Base-by-base conservation (phyloP, 2,888 invertebrate genomes). In the Dasypolia templi region DNA sequence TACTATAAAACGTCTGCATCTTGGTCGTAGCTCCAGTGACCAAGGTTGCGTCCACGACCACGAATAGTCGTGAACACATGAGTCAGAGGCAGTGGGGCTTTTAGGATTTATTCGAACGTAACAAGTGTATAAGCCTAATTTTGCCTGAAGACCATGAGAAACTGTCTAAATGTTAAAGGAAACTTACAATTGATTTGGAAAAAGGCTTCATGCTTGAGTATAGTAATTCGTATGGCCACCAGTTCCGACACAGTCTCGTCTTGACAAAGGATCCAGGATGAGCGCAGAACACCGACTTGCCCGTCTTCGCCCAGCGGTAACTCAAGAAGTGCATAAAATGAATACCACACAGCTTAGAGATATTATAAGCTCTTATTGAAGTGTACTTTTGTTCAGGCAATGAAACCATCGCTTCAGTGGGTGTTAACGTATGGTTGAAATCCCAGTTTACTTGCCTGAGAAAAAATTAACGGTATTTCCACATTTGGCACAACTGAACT, bases 211-310 rank as follows among this genome's bases (percentile, higher is more conserved):
- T 98, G 0, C 98, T 59, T 9, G 97, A 97, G 91, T 98, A 99
- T 0, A 99, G 91, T 1, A 98, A 85, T 83, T 98, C 97, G 89
- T 98, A 98, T 6, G 98, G 90, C 98, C 99, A 99, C 97, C 98
- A 99, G 93, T 99, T 97, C 39, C 98, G 96, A 39, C 97, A 96
- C 53, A 99, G 76, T 68, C 97, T 95, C 0, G 99, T 97, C 76
- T 97, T 98, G 14, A 99, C 98, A 97, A 99, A 97, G 88, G 99
- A 99, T 19, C 99, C 99, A 1, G 99, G 99, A 93, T 99, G 99
- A 11, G 99, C 96, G 63, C 98, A 97, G 90, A 98, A 98, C n/a
- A 98, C 97, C 4, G 97, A 97, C 79, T 98, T 97, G 5, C 97
- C 97, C n/a, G 97, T 96, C 39, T 95, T 93, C 82, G 97, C 96